These are phyloP conservation scores for Campoplex capitator DNA, from an alignment of 2,888 invertebrate genomes.

Conservation along the genomic window DNA sequence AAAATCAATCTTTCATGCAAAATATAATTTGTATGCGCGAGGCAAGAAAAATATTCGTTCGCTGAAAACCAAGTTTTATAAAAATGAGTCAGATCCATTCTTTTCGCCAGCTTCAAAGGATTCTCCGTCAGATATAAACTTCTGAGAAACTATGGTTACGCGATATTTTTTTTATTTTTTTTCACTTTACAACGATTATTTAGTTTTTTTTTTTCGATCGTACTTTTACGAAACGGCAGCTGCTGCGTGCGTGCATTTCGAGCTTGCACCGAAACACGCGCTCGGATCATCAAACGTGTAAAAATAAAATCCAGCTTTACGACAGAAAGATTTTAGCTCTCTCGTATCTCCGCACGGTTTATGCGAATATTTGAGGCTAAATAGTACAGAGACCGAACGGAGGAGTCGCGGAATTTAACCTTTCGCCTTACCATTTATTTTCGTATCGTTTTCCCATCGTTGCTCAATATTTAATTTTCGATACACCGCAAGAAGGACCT, in stretches of 20 bases:
- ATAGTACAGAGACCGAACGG: background rate
- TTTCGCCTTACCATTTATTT: background rate
- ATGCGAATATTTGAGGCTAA: background rate
- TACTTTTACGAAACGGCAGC: conserved; percentile 48
- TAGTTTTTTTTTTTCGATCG: conserved; percentile 23
- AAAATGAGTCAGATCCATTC: background rate
- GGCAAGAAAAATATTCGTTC: background rate
- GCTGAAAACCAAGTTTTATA: background rate
- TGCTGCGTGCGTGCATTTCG: conserved; percentile 42
- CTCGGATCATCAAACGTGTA: conserved; percentile 49
- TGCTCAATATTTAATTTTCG: background rate
- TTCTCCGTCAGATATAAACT: conserved; percentile 18
- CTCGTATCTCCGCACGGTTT: background rate
- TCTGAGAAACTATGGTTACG: conserved; percentile 42
- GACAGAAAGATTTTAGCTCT: conserved; percentile 28
- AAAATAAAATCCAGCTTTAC: conserved; percentile 63
- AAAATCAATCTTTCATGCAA: background rate
- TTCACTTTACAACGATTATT: conserved; percentile 20
- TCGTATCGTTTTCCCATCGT: background rate
- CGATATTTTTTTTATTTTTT: background rate
- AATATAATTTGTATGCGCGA: background rate
- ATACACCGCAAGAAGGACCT: too few relatives aligned
- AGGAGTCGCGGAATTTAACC: conserved; percentile 8
- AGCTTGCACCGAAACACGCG: conserved; percentile 33
- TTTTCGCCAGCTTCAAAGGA: background rate